Base-by-base conservation (phyloP, 2,797 vertebrate species). In the Bradypodion ventrale region DNA sequence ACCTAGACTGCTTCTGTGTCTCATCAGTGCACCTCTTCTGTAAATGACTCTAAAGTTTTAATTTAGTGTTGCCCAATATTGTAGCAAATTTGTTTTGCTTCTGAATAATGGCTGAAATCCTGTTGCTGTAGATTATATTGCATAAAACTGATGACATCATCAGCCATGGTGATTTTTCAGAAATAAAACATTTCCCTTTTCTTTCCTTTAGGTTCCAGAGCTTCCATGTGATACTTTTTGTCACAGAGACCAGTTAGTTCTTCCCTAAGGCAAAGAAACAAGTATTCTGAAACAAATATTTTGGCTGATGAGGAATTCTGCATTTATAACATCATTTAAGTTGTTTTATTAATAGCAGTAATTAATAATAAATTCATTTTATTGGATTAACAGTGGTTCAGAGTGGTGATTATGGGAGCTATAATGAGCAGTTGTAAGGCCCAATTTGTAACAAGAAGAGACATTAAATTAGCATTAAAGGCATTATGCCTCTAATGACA, bases 271-370 rank as follows among this genome's bases (percentile, higher is more conserved):
- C 42, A 81, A n/a, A 2, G 1, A 8, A 72, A 27, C 8, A 66
- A 79, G 68, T 65, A 78, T 63, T 65, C 40, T 44, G 77, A 86
- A 86, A 74, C 0, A 87, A 85, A 79, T 75, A 74, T 75, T 83
- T 75, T 65, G n/a, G 37, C 44, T 9, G 65, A 1, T 25, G 32
- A 78, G 83, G 13, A 79, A 1, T 0, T 12, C 8, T 37, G 25
- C 13, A 76, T 59, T 35, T 69, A 75, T 37, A 83, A 13, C 1
- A 10, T 4, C 29, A 16, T 46, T 32, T 59, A 91, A 79, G 86
- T 9, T 2, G 0, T 44, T 78, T 83, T 60, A 44, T 42, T 85
- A 83, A 37, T 84, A 78, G 72, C 32, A 70, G 0, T 35, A 66
- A 80, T 80, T 72, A 49, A 66, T 68, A 74, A 78, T 66, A 86